These are phyloP conservation scores for Palythoa grandiflora DNA, from an alignment of 92 coral and sea anemone genomes.

Conservation along the genomic window DNA sequence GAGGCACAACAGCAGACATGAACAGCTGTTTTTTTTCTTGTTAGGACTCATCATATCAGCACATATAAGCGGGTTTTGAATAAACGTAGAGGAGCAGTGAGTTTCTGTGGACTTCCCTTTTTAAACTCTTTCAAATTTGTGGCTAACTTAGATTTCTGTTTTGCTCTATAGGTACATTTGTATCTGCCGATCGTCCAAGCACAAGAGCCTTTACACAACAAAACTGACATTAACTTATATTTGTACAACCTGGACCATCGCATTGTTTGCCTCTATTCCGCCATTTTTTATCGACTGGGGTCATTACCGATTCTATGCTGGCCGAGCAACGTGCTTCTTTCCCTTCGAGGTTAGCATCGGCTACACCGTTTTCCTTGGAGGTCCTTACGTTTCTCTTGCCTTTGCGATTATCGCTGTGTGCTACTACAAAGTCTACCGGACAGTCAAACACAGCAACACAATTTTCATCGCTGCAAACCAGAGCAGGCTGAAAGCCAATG, in stretches of 20 bases:
- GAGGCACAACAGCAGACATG: no score
- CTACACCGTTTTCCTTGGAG: conserved; percentile 30
- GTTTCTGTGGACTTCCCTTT: background rate
- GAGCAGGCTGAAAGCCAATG: conserved; percentile 38
- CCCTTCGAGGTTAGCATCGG: conserved; percentile 44
- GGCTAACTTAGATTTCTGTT: background rate
- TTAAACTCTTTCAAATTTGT: background rate
- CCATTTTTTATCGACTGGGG: conserved; percentile 42
- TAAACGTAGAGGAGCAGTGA: no score
- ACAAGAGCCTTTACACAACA: conserved; percentile 19
- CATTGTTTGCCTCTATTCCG: conserved; percentile 38
- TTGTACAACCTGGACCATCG: conserved; percentile 30
- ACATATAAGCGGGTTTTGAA: no score
- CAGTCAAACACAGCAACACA: conserved; percentile 25
- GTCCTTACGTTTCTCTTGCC: conserved; percentile 23
- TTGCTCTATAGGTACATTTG: conserved; percentile 22
- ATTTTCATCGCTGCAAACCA: conserved; percentile 9
- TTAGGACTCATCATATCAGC: no score
- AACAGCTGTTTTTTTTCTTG: no score
- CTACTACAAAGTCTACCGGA: conserved; percentile 37
- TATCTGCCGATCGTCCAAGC: conserved; percentile 37
- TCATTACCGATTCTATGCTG: conserved; percentile 34
- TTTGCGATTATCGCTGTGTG: conserved; percentile 28
- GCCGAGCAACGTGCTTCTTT: conserved; percentile 37
- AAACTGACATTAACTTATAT: conserved; percentile 13